Base-by-base conservation (phyloP, 2,888 invertebrate species). In the Nemotelus pantherinus region DNA sequence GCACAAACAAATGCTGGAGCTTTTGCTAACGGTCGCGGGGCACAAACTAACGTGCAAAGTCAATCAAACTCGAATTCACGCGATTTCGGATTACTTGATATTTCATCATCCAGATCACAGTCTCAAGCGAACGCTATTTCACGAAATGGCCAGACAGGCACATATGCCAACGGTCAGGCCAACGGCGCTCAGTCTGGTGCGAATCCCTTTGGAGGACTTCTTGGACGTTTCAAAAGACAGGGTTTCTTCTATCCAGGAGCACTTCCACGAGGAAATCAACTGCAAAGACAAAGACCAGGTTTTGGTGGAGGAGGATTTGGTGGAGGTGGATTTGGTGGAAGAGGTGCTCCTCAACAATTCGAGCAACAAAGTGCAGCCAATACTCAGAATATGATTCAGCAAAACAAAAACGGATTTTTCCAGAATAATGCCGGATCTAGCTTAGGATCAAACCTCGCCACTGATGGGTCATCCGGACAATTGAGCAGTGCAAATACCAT, bases 401-500 rank as follows among this genome's bases (percentile, higher is more conserved):
- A 79, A 25, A 83, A 83, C 68, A 75, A 77, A 50, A 60, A 79
- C 41, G 84, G 84, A 2, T 25, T 78, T 2, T 81, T 80, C 50
- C 82, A 82, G 45, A 80, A 83, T 10, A 84, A 82, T n/a, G 84
- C 84, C 10, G 85, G 84, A 41, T 85, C 86, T n/a, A 85, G 86
- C 80, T 85, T 85, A 57, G 80, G 85, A 25, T 85, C 86, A 0
- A 86, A 87, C 57, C 50, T 87, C n/a, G 85, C 85, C 2, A 74
- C 80, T 44, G 84, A 86, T 77, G 86, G 86, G 41, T 81, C 80
- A 71, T 83, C 84, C 3, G 86, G 86, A 0, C 86, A 86, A 78
- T 77, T 86, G 9, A 85, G 84, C 80, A 83, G 86, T 0, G 85
- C 87, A 5, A 86, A 86, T 79, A 84, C 84, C 0, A 83, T 84